Evolutionary conservation across 2,888 invertebrate species (phyloP).

Genomic region (Perithous albicinctus): DNA sequence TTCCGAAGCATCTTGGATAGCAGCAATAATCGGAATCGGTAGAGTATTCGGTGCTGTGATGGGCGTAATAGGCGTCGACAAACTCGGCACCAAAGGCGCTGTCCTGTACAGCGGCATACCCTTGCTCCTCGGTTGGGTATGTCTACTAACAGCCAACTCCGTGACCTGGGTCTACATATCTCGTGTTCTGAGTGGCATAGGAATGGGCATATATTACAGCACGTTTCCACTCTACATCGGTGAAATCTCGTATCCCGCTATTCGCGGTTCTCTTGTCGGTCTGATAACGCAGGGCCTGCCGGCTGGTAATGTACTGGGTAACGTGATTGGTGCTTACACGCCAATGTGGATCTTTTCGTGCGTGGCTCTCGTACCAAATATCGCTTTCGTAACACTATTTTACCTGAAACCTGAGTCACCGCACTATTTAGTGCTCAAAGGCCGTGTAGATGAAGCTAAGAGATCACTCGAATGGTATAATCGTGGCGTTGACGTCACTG

Average conservation of each 20-base stretch:
- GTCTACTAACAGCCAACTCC: conserved; percentile 59
- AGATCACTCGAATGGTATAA: conserved; percentile 77
- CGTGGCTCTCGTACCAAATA: conserved; percentile 74
- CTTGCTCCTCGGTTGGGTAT: conserved; percentile 58
- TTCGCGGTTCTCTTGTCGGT: conserved; percentile 78
- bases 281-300: conserved; percentile 76
- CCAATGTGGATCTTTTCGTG: conserved; percentile 74
- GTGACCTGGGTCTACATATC: conserved; percentile 64
- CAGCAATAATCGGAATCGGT: conserved; percentile 68
- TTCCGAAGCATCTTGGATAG: conserved; percentile 67
- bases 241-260: conserved; percentile 76
- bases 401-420: conserved; percentile 79
- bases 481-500: conserved; percentile 70
- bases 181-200: conserved; percentile 65
- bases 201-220: conserved; percentile 76
- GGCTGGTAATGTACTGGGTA: conserved; percentile 77
- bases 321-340: conserved; percentile 77
- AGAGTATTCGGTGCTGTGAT: conserved; percentile 64
- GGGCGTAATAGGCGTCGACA: conserved; percentile 61
- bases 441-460: conserved; percentile 71
- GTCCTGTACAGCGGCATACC: conserved; percentile 60
- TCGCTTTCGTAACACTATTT: conserved; percentile 73
- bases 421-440: conserved; percentile 72
- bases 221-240: conserved; percentile 77
- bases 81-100: conserved; percentile 65